Evolutionary conservation across 1,140 invertebrate genomes (phyloP), one percentile per base, ranked within the genome.

Genomic region (Aculops lycopersici): DNA sequence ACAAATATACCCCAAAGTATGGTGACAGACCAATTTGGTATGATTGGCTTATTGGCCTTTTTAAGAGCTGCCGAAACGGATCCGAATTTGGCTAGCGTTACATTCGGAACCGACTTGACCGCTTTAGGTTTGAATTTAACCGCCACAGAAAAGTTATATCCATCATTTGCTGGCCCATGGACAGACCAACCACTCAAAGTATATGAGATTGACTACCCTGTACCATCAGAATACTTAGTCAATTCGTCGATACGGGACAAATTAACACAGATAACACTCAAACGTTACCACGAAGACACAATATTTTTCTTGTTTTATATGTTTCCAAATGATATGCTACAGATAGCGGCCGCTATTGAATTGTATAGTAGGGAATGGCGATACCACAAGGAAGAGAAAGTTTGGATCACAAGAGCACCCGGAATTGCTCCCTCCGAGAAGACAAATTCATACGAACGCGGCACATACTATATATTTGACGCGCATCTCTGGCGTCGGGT

Each of bases 251-350:
- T 67, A 45, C 51, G 50, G 49, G 58, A 51, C 55, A 60, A 95
- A 63, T 63, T 98, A 54, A 79, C 86, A 43, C 75, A 78, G 50
- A 68, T 95, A 52, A 81, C 88, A 64, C 63, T 95, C 53, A 81
- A 74, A 62, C 71, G 84, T 60, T 90, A 95, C 62, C 84, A 88
- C 57, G 90, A 98, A 61, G 90, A 98, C 64, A 66, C 95, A 51
- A 66, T 97, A 48, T 98, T 98, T 67, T 97, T 86, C 64, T 69
- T 97, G 59, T 98, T 95, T 66, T 98, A 97, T 60, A 92, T 84
- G 60, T 92, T 84, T 63, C 77, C 84, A 51, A 83, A 84, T 50
- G 90, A 98, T 66, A 71, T 86, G 46, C 68, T 97, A 60, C 90
- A 98, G 67, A 62, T 95, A 47, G 77, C 77, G 47, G 86, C 84